These are phyloP conservation scores for Falco concolor DNA, from an alignment of 2,797 vertebrate genomes.

Conservation along the genomic window DNA sequence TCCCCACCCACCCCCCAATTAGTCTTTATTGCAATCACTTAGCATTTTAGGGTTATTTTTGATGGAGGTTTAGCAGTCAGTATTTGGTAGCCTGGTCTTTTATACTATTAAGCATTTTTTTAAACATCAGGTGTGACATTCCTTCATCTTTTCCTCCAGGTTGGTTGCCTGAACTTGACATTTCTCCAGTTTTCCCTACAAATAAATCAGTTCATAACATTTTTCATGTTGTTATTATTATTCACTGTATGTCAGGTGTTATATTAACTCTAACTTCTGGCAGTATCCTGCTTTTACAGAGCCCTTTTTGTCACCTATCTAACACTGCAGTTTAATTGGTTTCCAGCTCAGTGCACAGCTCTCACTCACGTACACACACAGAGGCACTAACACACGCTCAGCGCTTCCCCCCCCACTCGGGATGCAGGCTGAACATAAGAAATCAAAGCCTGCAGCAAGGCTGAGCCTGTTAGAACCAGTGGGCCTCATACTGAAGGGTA, in stretches of 20 bases:
- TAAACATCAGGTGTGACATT: neutral
- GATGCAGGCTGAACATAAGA: neutral
- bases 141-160: neutral
- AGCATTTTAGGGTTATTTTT: neutral
- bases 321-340: constrained; percentile 27
- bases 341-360: constrained; percentile 8
- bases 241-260: neutral
- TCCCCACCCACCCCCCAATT: too few species aligned
- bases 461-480: neutral
- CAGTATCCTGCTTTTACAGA: neutral
- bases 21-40: neutral
- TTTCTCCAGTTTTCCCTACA: neutral
- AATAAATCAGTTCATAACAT: neutral
- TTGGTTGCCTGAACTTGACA: neutral
- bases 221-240: neutral
- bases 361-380: neutral
- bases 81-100: neutral
- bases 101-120: neutral
- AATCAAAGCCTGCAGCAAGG: constrained; percentile 23
- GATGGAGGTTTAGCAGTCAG: neutral
- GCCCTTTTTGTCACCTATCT: constrained; percentile 8
- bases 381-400: fast-evolving
- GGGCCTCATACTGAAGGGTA: neutral
- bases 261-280: neutral
- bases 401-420: neutral